Percentiles rank a stretch among this genome's conserved stretches.
Conservation (phyloP, 1,140 invertebrate species). For the Drosophila varians region DNA sequence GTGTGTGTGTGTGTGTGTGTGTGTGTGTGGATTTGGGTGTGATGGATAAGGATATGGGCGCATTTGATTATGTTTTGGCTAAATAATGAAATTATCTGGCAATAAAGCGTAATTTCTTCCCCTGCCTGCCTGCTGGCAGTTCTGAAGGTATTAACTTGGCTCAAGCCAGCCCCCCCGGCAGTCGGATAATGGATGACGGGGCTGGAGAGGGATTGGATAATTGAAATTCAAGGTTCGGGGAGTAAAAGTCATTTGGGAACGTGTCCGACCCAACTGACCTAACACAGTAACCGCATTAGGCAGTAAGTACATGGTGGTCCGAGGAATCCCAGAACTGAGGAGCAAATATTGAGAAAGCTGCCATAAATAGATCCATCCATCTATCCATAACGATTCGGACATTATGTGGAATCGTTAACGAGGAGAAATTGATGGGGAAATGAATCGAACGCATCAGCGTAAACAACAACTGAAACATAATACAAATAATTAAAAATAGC, state of each 20-base stretch:
- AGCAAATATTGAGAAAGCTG: slow-evolving; percentile 73
- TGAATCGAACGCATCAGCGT: neutral
- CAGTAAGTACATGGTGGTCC: slow-evolving; percentile 68
- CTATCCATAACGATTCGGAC: slow-evolving; percentile 29
- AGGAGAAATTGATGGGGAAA: slow-evolving; percentile 39
- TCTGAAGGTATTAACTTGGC: slow-evolving; percentile 56
- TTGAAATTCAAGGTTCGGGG: slow-evolving; percentile 26
- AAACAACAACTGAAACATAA: slow-evolving; percentile 75
- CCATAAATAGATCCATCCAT: slow-evolving; percentile 10
- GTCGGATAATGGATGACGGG: slow-evolving; percentile 31
- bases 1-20: slow-evolving; percentile 43
- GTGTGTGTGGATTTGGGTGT: slow-evolving; percentile 39
- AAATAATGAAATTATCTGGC: slow-evolving; percentile 80
- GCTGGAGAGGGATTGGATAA: slow-evolving; percentile 6
- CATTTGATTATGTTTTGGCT: slow-evolving; percentile 78
- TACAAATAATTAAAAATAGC: slow-evolving; percentile 81
- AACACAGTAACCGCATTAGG: slow-evolving; percentile 68
- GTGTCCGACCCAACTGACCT: slow-evolving; percentile 55
- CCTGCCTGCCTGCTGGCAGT: slow-evolving; percentile 37
- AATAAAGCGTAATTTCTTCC: slow-evolving; percentile 65
- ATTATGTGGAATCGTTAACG: slow-evolving; percentile 63
- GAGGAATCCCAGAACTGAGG: slow-evolving; percentile 34
- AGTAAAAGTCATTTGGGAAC: slow-evolving; percentile 37
- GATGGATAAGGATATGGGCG: slow-evolving; percentile 63
- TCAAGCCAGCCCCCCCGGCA: slow-evolving; percentile 14